Percentiles rank a stretch among this genome's conserved stretches.
phyloP scores from a whole-genome alignment of 2,888 invertebrate genomes.

The Cancer borealis region DNA sequence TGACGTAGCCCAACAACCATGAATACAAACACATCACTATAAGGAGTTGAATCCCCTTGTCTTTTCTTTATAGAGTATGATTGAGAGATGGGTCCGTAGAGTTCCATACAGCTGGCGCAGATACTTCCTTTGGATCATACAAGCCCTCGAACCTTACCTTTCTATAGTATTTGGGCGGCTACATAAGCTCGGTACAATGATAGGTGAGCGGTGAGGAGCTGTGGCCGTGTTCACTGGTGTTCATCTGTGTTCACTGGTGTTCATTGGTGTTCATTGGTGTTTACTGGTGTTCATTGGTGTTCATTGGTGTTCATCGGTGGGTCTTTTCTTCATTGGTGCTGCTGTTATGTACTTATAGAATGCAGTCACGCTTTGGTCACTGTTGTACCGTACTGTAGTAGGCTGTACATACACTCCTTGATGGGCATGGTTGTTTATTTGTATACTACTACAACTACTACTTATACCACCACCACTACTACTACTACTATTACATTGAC shows the following conservation, averaged over 20 bases:
- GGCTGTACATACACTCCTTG: slow-evolving; percentile 45
- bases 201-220: slow-evolving; percentile 46
- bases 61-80: slow-evolving; percentile 72
- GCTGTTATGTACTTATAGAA: background rate
- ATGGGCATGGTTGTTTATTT: slow-evolving; percentile 62
- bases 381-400: slow-evolving; percentile 32
- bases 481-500: background rate
- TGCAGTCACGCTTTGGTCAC: slow-evolving; percentile 42
- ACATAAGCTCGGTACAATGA: slow-evolving; percentile 67
- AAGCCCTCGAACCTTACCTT: slow-evolving; percentile 70
- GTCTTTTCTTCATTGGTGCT: no score
- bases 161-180: slow-evolving; percentile 67
- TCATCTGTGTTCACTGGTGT: background rate
- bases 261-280: no score
- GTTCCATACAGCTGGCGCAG: slow-evolving; percentile 69
- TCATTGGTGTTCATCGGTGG: background rate
- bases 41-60: slow-evolving; percentile 44
- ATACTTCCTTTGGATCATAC: slow-evolving; percentile 66
- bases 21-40: background rate
- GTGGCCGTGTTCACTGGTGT: background rate
- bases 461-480: slow-evolving; percentile 22
- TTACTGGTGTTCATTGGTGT: background rate
- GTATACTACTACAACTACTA: slow-evolving; percentile 8
- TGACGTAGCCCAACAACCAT: background rate
- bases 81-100: slow-evolving; percentile 67